Evolutionary conservation across 2,797 vertebrate species (phyloP), one percentile per base, ranked within the genome.

Genomic region (Melanotaenia nigrans): DNA sequence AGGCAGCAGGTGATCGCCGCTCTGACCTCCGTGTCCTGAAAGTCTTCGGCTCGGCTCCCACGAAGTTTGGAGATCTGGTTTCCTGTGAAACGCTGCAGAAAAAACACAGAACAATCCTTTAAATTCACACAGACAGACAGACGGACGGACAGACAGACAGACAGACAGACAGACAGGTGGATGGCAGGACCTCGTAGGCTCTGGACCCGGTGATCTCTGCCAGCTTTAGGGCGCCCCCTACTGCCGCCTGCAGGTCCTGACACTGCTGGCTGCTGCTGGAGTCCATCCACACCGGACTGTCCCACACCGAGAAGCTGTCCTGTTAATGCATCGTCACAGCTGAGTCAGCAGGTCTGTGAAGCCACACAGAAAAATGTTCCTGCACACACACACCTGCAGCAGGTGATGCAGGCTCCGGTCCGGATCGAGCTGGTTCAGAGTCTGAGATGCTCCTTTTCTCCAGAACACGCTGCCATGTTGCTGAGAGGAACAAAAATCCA

Each of bases 401-500:
- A 92, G 89, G 5, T 91, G 84, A 75, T 93, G 79, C 38, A 99
- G 92, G n/a, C 73, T 83, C 67, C 87, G 82, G 13, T 90, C 78
- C 0, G 95, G 75, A 36, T 95, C 85, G 12, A 95, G 91, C 63
- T 74, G 82, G 32, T 73, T 87, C 73, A 99, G 93, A 20, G 75
- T 81, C 14, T 65, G 63, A 13, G 82, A 77, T 0, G 96, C 94
- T 65, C 96, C 96, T 5, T 76, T 85, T 67, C 91, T 97, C 98
- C 98, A 99, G 83, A 94, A 99, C 18, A 99, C 94, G 8, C 96
- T 97, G 55, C 98, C 97, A 18, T 99, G 98, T 96, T 99, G 98
- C 98, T 99, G 62, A 53, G 45, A 55, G 18, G 63, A 24, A 49
- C 12, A 16, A 30, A 36, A 14, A 42, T 14, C 40, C 12, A 16